Evolutionary conservation across 92 coral and sea anemone species (phyloP).

Genomic region (Paragorgia papillata): DNA sequence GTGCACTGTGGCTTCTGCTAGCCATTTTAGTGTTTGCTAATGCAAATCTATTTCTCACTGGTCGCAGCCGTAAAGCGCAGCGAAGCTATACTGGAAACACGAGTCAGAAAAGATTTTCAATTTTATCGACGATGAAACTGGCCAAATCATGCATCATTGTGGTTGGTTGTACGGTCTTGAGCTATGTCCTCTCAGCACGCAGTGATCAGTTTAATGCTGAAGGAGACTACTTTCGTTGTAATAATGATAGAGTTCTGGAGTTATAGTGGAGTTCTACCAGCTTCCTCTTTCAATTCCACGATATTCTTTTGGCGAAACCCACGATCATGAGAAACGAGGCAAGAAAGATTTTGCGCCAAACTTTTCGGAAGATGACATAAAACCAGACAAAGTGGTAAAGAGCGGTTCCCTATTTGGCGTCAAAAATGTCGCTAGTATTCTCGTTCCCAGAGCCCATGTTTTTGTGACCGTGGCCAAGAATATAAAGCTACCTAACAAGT

Average conservation of each 20-base stretch:
- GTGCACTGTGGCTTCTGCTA: too few species aligned
- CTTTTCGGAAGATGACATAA: too few species aligned
- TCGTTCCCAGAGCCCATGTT: too few species aligned
- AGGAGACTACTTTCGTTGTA: neutral
- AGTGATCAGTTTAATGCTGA: neutral
- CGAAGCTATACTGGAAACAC: neutral
- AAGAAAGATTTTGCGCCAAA: neutral
- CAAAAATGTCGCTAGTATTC: too few species aligned
- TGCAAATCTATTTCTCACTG: neutral
- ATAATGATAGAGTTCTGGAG: neutral
- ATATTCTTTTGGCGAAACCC: constrained; percentile 23
- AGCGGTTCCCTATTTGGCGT: too few species aligned
- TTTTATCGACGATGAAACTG: too few species aligned
- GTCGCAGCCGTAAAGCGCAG: neutral
- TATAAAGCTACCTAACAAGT: too few species aligned
- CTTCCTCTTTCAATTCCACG: neutral
- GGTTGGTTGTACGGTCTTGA: constrained; percentile 2
- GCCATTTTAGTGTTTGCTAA: neutral
- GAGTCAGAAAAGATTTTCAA: neutral
- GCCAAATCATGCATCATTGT: too few species aligned
- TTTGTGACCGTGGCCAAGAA: too few species aligned
- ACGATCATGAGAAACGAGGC: constrained; percentile 13
- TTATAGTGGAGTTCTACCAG: neutral
- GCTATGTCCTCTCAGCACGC: neutral
- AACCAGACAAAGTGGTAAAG: too few species aligned